Evolutionary conservation across 2,113 vertebrate genomes (phyloP), one percentile per base, ranked within the genome.

Genomic region (Lichenostomus cassidix): DNA sequence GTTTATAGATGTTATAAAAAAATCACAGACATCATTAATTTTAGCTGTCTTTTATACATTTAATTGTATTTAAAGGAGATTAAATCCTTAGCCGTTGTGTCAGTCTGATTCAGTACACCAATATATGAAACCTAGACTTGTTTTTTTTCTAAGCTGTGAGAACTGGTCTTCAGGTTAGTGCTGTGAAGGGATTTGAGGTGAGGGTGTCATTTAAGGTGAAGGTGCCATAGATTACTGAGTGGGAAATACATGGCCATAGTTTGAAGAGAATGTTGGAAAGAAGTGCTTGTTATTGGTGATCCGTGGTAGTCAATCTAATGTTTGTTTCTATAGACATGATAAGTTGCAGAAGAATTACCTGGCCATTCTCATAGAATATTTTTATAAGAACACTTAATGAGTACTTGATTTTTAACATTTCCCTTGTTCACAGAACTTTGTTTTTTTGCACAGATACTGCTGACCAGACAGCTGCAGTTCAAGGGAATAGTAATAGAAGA

Each of bases 401-500:
- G 0, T 70, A 22, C 20, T 86, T 95, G 24, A 56, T 65, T 95
- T 93, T 79, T 46, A 75, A 9, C 14, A 22, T 35, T 70, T 80
- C 18, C 37, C 71, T 73, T 75, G 53, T 85, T 93, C 31, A 77
- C 29, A 35, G 53, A 86, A 77, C 20, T 52, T 33, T 1, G 27
- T 22, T 92, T 76, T 35, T 97, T 96, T 85, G 64, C 59, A 14
- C 95, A 99, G 99, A 98, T 95, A 95, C 97, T 82, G 47, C 97
- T 69, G 98, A 99, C 71, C 98, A 98, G 33, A 98, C 98, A 73
- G 96, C 98, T 73, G 97, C 98, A 59, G 95, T 99, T 83, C 99
- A 99, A 96, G 99, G 98, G 83, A 99, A 99, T 90, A 99, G 99
- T 97, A 99, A 99, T 97, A 98, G 99, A 91, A 98, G 99, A 79